Percentiles rank a stretch among this genome's conserved stretches.
phyloP scores from a whole-genome alignment of 1,140 invertebrate genomes.

The Bombyx mori region ASM3026992v2 NC_085110.1:5260501-5261000 shows the following conservation, averaged over 20 bases:
- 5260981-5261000: constrained; percentile 45
- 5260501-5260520: constrained; percentile 31
- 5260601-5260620: constrained; percentile 39
- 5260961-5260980: constrained; percentile 58
- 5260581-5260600: constrained; percentile 34
- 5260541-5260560: constrained; percentile 30
- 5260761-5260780: too few species aligned
- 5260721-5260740: too few species aligned
- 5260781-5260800: too few species aligned
- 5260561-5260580: constrained; percentile 34
- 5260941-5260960: constrained; percentile 67
- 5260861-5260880: constrained; percentile 30
- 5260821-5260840: too few species aligned
- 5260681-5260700: too few species aligned
- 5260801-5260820: too few species aligned
- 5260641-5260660: too few species aligned
- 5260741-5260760: too few species aligned
- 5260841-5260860: constrained; percentile 18
- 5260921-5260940: constrained; percentile 53
- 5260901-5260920: constrained; percentile 34
- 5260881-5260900: constrained; percentile 47
- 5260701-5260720: too few species aligned
- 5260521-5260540: constrained; percentile 23
- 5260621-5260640: background rate
- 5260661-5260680: too few species aligned